Evolutionary conservation across 2,888 invertebrate species (phyloP).

Genomic region (Trichogramma evanescens): DNA sequence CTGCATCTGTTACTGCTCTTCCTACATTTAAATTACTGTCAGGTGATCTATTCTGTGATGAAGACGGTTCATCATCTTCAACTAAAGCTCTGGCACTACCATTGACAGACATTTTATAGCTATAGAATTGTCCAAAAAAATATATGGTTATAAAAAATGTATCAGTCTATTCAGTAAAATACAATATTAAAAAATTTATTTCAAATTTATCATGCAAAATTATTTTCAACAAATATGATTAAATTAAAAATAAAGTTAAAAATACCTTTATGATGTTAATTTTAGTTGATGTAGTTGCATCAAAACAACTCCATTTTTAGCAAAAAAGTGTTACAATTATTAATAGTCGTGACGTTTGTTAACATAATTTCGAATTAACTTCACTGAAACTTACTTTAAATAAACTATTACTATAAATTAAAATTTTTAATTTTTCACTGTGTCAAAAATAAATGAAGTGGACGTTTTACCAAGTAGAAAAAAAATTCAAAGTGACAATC

Average conservation of each 20-base stretch:
- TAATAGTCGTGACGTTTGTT: too few relatives aligned
- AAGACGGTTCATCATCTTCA: neutral
- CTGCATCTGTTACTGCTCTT: constrained; percentile 37
- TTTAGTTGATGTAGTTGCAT: too few relatives aligned
- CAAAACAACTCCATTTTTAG: too few relatives aligned
- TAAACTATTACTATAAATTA: too few relatives aligned
- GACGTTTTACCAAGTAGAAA: too few relatives aligned
- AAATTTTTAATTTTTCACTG: too few relatives aligned
- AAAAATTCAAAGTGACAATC: too few relatives aligned
- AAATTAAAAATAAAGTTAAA: neutral
- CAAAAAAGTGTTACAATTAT: too few relatives aligned
- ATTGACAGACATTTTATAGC: constrained; percentile 19
- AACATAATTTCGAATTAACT: too few relatives aligned
- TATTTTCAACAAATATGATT: neutral
- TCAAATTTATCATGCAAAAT: neutral
- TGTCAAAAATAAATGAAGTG: too few relatives aligned
- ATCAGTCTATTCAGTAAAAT: neutral
- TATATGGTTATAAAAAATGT: neutral
- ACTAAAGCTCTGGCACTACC: constrained; percentile 7
- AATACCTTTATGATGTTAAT: neutral
- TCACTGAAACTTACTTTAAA: too few relatives aligned
- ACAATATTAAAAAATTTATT: neutral
- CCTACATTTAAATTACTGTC: constrained; percentile 12
- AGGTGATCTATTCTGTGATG: neutral
- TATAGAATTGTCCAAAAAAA: neutral